Evolutionary conservation across 2,113 vertebrate genomes (phyloP).

Genomic region (Oreocharis arfaki): DNA sequence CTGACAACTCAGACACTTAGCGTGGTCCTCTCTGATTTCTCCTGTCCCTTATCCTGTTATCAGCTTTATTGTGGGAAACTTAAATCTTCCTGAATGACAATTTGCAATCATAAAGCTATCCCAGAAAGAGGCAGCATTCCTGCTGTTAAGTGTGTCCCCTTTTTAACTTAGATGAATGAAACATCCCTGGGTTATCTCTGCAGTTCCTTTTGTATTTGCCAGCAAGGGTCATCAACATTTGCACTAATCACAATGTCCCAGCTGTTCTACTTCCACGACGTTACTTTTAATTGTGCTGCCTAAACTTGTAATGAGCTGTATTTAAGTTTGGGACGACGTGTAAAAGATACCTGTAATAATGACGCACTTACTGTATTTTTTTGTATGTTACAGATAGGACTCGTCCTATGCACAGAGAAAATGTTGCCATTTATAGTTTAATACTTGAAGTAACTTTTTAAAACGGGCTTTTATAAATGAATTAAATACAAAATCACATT

Average conservation of each 20-base stretch:
- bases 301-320: conserved; percentile 44
- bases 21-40: background rate
- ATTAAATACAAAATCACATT: conserved; percentile 50
- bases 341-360: conserved; percentile 6
- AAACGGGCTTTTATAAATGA: conserved; percentile 70
- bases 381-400: conserved; percentile 49
- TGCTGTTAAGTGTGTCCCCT: background rate
- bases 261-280: background rate
- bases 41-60: background rate
- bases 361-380: conserved; percentile 45
- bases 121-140: background rate
- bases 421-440: conserved; percentile 60
- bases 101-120: background rate
- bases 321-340: conserved; percentile 45
- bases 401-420: conserved; percentile 62
- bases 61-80: conserved; percentile 21
- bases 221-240: background rate
- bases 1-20: background rate
- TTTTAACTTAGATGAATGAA: background rate
- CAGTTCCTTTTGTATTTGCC: background rate
- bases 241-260: conserved; percentile 1
- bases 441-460: conserved; percentile 73
- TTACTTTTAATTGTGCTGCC: conserved; percentile 41
- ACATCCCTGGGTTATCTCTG: background rate
- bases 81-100: background rate